Percentiles rank a stretch among this genome's conserved stretches.
phyloP scores from a whole-genome alignment of 2,888 invertebrate species.

The Eueremaeus valkanovi region DNA sequence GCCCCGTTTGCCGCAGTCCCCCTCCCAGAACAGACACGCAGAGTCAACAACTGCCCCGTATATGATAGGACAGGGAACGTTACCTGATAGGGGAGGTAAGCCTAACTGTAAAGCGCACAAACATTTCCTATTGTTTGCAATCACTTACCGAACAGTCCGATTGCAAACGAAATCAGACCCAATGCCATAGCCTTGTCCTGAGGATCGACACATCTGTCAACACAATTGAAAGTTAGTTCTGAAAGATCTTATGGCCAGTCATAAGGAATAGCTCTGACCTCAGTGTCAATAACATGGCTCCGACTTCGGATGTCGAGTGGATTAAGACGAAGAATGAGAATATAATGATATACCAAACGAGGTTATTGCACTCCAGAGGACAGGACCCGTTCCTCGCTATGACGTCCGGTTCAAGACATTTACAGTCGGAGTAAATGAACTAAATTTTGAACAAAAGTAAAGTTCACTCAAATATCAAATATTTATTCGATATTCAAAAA shows the following conservation, averaged over 20 bases:
- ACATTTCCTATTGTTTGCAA: too few relatives aligned
- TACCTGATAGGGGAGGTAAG: slow-evolving; percentile 58
- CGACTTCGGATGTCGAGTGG: too few relatives aligned
- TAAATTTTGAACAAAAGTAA: slow-evolving; percentile 15
- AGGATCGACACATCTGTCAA: slow-evolving; percentile 74
- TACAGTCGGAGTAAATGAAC: slow-evolving; percentile 52
- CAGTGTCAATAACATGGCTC: too few relatives aligned
- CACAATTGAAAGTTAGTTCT: slow-evolving; percentile 7
- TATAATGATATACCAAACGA: slow-evolving; percentile 72
- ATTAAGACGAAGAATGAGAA: slow-evolving; percentile 85
- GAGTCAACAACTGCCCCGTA: slow-evolving; percentile 90
- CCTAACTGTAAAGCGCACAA: too few relatives aligned
- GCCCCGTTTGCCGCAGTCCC: slow-evolving; percentile 69
- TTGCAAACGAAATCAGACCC: slow-evolving; percentile 87
- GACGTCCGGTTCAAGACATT: slow-evolving; percentile 55
- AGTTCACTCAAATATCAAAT: too few relatives aligned
- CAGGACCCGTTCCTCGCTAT: slow-evolving; percentile 74
- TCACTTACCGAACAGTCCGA: slow-evolving; percentile 72
- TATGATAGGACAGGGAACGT: slow-evolving; percentile 90
- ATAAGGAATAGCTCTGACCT: slow-evolving; percentile 89
- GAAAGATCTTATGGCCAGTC: too few relatives aligned
- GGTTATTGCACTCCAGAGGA: slow-evolving; percentile 70
- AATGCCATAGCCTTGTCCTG: slow-evolving; percentile 91
- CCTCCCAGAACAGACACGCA: slow-evolving; percentile 79
- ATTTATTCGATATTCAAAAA: too few relatives aligned